A percentile compares a stretch with the other conserved stretches of the same genome.
These are phyloP conservation scores for Furcifer pardalis DNA, from an alignment of 2,797 vertebrate species.

Conservation along the genomic window DNA sequence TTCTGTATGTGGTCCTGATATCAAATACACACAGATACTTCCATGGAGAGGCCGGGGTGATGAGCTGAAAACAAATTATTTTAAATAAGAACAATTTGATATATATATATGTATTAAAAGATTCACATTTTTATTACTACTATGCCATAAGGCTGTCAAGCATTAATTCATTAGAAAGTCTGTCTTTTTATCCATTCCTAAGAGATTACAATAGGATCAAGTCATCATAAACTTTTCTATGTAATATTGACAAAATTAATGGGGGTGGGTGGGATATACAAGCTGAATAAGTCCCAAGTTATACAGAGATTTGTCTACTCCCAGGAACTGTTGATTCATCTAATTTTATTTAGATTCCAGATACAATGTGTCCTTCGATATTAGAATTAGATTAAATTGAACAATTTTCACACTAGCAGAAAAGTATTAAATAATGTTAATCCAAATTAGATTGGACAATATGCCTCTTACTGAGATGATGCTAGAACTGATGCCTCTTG, in stretches of 20 bases:
- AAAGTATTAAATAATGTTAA: conserved; percentile 20
- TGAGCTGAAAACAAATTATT: conserved; percentile 76
- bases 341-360: background rate
- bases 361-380: background rate
- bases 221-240: background rate
- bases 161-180: background rate
- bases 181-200: background rate
- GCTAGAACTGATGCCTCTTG: conserved; percentile 6
- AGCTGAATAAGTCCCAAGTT: background rate
- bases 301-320: background rate
- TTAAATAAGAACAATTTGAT: conserved; percentile 62
- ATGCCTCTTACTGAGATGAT: background rate
- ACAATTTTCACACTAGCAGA: background rate
- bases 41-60: conserved; percentile 77
- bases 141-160: background rate
- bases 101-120: conserved; percentile 30
- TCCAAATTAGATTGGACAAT: background rate
- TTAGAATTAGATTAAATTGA: background rate
- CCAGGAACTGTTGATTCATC: background rate
- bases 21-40: conserved; percentile 73
- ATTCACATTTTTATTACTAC: conserved; percentile 38
- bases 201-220: conserved; percentile 11
- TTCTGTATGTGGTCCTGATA: conserved; percentile 75
- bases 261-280: background rate
- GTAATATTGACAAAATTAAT: background rate